Evolutionary conservation across 2,797 vertebrate species (phyloP).

Genomic region (Chromobotia macracanthus): DNA sequence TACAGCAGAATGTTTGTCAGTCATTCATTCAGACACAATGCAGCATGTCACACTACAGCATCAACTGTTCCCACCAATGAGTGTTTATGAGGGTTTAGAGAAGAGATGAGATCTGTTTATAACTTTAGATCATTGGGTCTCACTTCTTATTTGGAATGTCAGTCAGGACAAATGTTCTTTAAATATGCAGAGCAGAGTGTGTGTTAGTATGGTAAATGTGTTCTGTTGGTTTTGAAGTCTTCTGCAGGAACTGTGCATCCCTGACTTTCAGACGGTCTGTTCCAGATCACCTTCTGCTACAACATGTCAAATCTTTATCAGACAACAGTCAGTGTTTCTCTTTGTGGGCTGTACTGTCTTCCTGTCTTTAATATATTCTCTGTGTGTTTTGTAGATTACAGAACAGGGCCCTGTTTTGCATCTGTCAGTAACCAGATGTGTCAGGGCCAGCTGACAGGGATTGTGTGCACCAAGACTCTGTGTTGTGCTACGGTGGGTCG

Average conservation of each 20-base stretch:
- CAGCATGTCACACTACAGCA: too few relatives aligned
- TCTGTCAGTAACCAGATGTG: constrained; percentile 99
- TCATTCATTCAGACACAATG: too few relatives aligned
- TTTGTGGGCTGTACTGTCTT: constrained; percentile 56
- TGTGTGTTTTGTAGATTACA: constrained; percentile 83
- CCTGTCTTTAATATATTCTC: constrained; percentile 5
- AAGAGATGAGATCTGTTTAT: background rate
- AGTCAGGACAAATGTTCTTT: background rate
- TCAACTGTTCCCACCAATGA: too few relatives aligned
- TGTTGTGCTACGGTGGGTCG: constrained; percentile 97
- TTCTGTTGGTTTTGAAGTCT: background rate
- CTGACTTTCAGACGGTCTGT: constrained; percentile 13
- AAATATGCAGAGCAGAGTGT: background rate
- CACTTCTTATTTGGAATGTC: background rate
- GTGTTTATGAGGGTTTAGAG: background rate
- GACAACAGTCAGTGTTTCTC: constrained; percentile 57
- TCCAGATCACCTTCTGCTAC: constrained; percentile 60
- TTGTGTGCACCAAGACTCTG: constrained; percentile 96
- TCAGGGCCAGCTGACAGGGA: constrained; percentile 95
- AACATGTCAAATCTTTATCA: constrained; percentile 60
- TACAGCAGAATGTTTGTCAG: too few relatives aligned
- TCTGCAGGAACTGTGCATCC: constrained; percentile 18
- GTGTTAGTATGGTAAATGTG: background rate
- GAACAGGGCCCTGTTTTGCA: constrained; percentile 95
- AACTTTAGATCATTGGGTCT: background rate